These are phyloP conservation scores for Merodon equestris DNA, from an alignment of 2,888 invertebrate genomes.

Conservation along the genomic window DNA sequence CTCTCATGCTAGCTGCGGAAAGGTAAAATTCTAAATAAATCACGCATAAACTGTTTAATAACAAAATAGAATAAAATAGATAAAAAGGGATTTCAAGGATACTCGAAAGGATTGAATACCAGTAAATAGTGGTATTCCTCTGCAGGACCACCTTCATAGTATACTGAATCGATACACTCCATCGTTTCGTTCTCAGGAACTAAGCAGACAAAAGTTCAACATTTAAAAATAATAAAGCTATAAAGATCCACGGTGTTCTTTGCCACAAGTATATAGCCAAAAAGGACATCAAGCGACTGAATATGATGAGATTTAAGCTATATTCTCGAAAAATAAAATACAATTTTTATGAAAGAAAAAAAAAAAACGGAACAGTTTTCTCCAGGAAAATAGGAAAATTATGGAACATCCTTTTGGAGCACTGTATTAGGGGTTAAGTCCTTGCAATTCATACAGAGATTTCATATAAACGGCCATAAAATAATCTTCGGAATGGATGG, in stretches of 20 bases:
- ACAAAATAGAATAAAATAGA: constrained; percentile 6
- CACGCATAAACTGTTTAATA: constrained; percentile 39
- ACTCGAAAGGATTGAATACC: neutral
- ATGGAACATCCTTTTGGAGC: constrained; percentile 28
- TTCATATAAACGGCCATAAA: constrained; percentile 56
- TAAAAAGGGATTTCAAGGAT: neutral
- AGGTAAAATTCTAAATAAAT: constrained; percentile 27
- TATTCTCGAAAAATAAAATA: constrained; percentile 30
- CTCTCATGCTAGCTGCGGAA: no score
- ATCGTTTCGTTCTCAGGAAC: no score
- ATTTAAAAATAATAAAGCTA: constrained; percentile 52
- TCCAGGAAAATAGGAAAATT: neutral
- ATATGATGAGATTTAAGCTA: constrained; percentile 56
- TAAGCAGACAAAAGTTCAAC: constrained; percentile 44
- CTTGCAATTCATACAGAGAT: constrained; percentile 63
- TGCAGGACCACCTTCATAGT: no score
- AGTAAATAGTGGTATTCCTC: constrained; percentile 8
- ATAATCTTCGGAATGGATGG: constrained; percentile 36
- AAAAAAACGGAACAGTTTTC: no score
- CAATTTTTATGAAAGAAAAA: neutral
- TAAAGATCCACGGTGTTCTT: constrained; percentile 34
- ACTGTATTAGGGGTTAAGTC: constrained; percentile 57
- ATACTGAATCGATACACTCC: no score
- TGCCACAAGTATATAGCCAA: neutral
- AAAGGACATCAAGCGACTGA: constrained; percentile 40